These are phyloP conservation scores for Callipepla squamata DNA, from an alignment of 2,113 vertebrate genomes.

Conservation along the genomic window DNA sequence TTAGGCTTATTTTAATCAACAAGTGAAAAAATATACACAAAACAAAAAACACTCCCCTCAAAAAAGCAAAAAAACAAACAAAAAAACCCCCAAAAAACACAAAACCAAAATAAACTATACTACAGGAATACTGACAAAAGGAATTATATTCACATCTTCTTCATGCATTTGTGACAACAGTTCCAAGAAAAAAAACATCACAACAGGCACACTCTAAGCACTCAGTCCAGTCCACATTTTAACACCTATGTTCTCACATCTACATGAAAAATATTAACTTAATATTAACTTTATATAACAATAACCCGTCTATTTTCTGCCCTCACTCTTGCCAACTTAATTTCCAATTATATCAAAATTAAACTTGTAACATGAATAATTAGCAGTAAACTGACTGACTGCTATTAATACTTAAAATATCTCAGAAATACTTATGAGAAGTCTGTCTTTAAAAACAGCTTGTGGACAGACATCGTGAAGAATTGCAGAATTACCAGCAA, in stretches of 20 bases:
- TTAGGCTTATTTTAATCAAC: background rate
- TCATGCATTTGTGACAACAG: background rate
- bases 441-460: background rate
- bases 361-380: background rate
- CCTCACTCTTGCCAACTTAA: background rate
- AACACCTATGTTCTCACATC: background rate
- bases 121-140: background rate
- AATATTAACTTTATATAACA: no score
- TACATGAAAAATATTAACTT: background rate
- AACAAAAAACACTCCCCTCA: no score
- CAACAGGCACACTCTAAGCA: background rate
- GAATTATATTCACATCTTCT: background rate
- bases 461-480: background rate
- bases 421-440: background rate
- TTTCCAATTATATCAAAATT: background rate
- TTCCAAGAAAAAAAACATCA: background rate
- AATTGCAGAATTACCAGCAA: background rate
- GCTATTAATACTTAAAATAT: background rate
- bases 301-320: background rate
- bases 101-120: background rate
- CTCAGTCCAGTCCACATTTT: background rate
- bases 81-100: background rate
- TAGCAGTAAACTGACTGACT: background rate
- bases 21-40: background rate
- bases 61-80: background rate